Conservation (phyloP, 2,888 invertebrate species). For the Odontothrips loti region DNA sequence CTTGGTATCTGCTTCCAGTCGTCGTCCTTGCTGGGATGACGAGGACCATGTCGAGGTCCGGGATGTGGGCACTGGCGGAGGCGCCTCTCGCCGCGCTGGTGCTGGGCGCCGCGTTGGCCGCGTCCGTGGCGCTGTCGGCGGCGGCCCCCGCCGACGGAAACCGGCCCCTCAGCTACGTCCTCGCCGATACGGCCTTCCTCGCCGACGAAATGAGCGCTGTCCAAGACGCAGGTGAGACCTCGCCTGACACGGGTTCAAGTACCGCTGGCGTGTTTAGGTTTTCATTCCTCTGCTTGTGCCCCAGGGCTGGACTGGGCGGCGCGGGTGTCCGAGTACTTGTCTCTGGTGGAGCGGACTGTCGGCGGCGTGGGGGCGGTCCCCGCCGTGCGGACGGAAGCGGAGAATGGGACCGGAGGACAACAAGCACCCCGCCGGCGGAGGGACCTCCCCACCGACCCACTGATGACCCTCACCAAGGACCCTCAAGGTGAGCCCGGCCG, state of each 20-base stretch:
- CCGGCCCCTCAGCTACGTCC: background rate
- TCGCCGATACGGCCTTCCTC: constrained; percentile 1
- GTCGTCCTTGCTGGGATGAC: no score
- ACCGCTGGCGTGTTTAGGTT: background rate
- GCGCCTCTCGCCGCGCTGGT: background rate
- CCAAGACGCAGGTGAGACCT: background rate
- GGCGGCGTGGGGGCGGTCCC: background rate
- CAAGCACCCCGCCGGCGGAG: background rate
- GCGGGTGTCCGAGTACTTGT: background rate
- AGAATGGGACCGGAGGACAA: no score
- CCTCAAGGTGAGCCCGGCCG: background rate
- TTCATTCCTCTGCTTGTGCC: background rate
- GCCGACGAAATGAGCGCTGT: background rate
- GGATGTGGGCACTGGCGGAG: background rate
- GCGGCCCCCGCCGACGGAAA: background rate
- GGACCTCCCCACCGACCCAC: background rate
- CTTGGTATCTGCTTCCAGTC: no score
- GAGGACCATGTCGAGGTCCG: no score
- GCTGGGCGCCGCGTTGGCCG: background rate
- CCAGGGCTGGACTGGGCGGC: background rate
- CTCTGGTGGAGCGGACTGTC: background rate
- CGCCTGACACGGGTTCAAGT: no score
- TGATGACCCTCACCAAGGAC: background rate
- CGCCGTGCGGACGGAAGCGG: background rate
- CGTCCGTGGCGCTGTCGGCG: background rate